Evolutionary conservation across 2,797 vertebrate genomes (phyloP), one percentile per base, ranked within the genome.

Genomic region (Leptodactylus fallax): DNA sequence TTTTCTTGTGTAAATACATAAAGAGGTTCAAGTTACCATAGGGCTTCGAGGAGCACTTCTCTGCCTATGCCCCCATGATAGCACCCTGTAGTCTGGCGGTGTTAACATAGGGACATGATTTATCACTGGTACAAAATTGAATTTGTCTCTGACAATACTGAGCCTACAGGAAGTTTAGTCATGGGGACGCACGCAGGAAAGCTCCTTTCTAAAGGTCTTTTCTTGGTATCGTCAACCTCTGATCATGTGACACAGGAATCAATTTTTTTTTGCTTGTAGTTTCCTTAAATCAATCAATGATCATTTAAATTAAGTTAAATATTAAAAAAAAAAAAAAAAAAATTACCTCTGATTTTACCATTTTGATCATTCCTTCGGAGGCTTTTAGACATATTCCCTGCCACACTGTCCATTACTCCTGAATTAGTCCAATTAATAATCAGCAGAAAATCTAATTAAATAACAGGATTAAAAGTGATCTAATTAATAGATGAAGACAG

Each of bases 251-350:
- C 36, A 36, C n/a, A n/a, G n/a, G n/a, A n/a, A 36, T 36, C 2
- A 36, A 36, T 36, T 36, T 36, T 36, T 36, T 36, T 36, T 36
- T 36, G 36, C 36, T 36, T 36, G 36, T 36, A 36, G 36, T 36
- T 36, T 36, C 36, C 36, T 77, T 53, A 47, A 49, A 51, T 45
- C 25, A n/a, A 49, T 13, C 4, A 7, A 0, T 5, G 51, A 78
- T 27, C 27, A 63, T 61, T 45, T 80, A 80, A 80, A 63, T 45
- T 80, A 81, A 81, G 4, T 65, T 81, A 81, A 81, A 81, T 65
- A 80, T 63, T 8, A 25, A 78, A 23, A 16, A 19, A n/a, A 53
- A 25, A n/a, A 79, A 79, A 25, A 47, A 49, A n/a, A 45, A 49
- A 49, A 21, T 21, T 72, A 14, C 13, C 6, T 45, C 11, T 17